Evolutionary conservation across 1,140 invertebrate species (phyloP), one percentile per base, ranked within the genome.

Genomic region (Zaprionus taronus): DNA sequence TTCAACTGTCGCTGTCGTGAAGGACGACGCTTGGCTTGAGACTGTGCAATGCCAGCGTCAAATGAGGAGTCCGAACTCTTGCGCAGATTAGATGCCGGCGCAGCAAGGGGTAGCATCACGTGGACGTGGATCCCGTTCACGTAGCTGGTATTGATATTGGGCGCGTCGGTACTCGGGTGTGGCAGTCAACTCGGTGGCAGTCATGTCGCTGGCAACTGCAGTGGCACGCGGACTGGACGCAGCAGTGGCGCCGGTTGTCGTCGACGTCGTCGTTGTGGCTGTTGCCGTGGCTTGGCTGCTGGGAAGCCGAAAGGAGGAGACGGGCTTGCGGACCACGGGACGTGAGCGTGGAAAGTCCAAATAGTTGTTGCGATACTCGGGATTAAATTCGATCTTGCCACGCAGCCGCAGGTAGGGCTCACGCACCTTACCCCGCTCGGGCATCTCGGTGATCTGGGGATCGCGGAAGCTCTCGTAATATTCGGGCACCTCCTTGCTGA

Each of bases 391-490:
- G 57, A 93, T 91, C 72, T 92, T 93, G 44, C 92, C 92, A 20
- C 91, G 81, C 11, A 93, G 79, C 0, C 87, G 87, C 2, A 93
- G 63, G 4, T 84, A 91, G 3, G 92, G 91, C 34, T 92, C 89
- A 0, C 92, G 77, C 12, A 90, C 80, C 66, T 92, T 93, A 5
- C 92, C 91, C 15, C 90, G 80, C 72, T 92, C 91, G 28, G 92
- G 92, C 81, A 92, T 86, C 44, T 91, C 81, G 69, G 79, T 92
- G 60, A 93, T 81, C 22, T 93, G 85, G 9, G 91, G 91, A 75
- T 93, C 92, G 57, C 86, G 91, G 83, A 92, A 93, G 80, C 92
- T 93, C 80, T 93, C 92, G 64, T 83, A 82, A 68, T 93, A 93
- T 61, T 93, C 92, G 72, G 92, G 91, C 57, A 92, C 80, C 64